phyloP scores from a whole-genome alignment of 1,140 invertebrate genomes.

The Cotesia vestalis region DNA sequence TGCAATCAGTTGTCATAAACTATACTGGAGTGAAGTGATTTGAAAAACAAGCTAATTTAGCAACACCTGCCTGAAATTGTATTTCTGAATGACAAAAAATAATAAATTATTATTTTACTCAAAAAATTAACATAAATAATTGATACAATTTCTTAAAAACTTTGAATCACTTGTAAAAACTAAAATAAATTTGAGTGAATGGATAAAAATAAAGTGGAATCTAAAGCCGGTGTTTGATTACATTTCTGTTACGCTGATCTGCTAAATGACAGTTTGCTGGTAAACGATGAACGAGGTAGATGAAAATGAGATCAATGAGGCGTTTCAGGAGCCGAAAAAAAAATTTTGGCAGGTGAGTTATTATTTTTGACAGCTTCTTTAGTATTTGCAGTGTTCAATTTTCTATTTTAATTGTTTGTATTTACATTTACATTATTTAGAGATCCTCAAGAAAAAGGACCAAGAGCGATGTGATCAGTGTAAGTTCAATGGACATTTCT shows the following conservation, averaged over 20 bases:
- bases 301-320: slow-evolving; percentile 49
- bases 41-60: too few species aligned
- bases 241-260: not conserved
- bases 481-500: slow-evolving; percentile 59
- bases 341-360: slow-evolving; percentile 59
- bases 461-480: slow-evolving; percentile 58
- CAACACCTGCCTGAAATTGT: too few species aligned
- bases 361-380: slow-evolving; percentile 3
- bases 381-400: not conserved
- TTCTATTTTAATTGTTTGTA: not conserved
- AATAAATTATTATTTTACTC: too few species aligned
- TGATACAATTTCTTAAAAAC: too few species aligned
- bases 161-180: too few species aligned
- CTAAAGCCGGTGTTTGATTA: too few species aligned
- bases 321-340: slow-evolving; percentile 58
- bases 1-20: too few species aligned
- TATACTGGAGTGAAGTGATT: too few species aligned
- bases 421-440: slow-evolving; percentile 39
- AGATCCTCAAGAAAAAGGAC: slow-evolving; percentile 60
- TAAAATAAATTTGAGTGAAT: too few species aligned
- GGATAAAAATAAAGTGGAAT: too few species aligned
- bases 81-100: too few species aligned
- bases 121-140: too few species aligned
- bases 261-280: not conserved
- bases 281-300: slow-evolving; percentile 49